Percentiles rank a stretch among this genome's conserved stretches.
phyloP scores from a whole-genome alignment of 2,113 vertebrate genomes.

The Eolophus roseicapilla region DNA sequence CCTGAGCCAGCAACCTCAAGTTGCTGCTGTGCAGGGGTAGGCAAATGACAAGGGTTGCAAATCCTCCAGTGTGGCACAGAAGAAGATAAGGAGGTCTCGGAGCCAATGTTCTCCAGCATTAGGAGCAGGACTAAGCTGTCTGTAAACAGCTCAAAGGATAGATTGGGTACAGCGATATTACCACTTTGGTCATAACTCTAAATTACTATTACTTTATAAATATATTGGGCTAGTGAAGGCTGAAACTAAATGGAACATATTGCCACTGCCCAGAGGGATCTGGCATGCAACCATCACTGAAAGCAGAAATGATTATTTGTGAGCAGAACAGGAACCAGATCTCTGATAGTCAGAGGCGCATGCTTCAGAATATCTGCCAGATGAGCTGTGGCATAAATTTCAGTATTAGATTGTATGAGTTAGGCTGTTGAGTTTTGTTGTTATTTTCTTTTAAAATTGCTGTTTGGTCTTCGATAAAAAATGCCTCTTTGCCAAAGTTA shows the following conservation, averaged over 20 bases:
- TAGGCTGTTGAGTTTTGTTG: background rate
- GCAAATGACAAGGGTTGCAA: background rate
- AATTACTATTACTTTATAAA: background rate
- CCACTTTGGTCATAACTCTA: background rate
- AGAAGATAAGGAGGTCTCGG: background rate
- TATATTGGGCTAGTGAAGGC: background rate
- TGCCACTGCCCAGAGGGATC: background rate
- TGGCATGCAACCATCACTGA: background rate
- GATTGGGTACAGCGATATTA: background rate
- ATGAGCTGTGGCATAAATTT: background rate
- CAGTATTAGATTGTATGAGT: background rate
- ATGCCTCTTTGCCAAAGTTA: background rate
- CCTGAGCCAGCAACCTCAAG: background rate
- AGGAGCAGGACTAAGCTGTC: background rate
- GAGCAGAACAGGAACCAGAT: background rate
- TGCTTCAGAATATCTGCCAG: background rate
- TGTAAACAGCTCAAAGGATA: background rate
- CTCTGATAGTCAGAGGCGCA: background rate
- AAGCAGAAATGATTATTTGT: background rate
- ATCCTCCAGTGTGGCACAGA: background rate
- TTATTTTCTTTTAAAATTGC: slow-evolving; percentile 4
- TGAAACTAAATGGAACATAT: slow-evolving; percentile 20
- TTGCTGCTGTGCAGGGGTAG: background rate
- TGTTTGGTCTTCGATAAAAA: background rate
- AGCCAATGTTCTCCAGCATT: background rate